Evolutionary conservation across 1,140 invertebrate species (phyloP).

Genomic region (Eumaeus atala): DNA sequence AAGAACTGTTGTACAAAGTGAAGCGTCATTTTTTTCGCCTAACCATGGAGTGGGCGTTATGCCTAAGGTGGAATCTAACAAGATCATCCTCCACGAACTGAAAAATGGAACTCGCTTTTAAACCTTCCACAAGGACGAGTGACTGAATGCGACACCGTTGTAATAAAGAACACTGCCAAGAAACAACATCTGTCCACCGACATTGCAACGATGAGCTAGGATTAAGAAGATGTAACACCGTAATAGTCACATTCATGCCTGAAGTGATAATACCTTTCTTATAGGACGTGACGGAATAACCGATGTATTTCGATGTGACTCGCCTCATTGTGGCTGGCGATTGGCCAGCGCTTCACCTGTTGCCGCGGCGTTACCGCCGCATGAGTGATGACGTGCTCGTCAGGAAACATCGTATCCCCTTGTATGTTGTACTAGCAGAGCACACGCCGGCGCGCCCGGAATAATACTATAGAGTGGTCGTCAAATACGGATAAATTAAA

Average conservation of each 20-base stretch:
- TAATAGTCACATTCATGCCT: neutral
- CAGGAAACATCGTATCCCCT: slow-evolving; percentile 1
- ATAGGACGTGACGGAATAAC: neutral
- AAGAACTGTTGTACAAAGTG: too few species aligned
- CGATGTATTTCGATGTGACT: neutral
- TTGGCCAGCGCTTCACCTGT: slow-evolving; percentile 34
- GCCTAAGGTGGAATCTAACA: too few species aligned
- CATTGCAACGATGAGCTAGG: neutral
- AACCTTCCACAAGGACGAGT: neutral
- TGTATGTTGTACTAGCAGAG: neutral
- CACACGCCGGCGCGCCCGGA: too few species aligned
- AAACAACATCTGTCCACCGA: neutral
- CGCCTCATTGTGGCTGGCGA: slow-evolving; percentile 20
- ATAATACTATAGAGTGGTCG: too few species aligned
- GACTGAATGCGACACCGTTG: neutral
- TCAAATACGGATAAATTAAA: too few species aligned
- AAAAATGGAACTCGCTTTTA: neutral
- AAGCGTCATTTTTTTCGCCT: too few species aligned
- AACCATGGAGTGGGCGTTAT: too few species aligned
- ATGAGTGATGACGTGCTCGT: slow-evolving; percentile 14
- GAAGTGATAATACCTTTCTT: neutral
- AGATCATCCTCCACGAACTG: too few species aligned
- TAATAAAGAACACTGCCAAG: slow-evolving; percentile 1
- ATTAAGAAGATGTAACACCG: neutral
- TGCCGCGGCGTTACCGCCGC: slow-evolving; percentile 22